Percentiles rank a stretch among this genome's conserved stretches.
Evolutionary conservation across 2,888 invertebrate genomes (phyloP).

Genomic region (Lymantria monacha): DNA sequence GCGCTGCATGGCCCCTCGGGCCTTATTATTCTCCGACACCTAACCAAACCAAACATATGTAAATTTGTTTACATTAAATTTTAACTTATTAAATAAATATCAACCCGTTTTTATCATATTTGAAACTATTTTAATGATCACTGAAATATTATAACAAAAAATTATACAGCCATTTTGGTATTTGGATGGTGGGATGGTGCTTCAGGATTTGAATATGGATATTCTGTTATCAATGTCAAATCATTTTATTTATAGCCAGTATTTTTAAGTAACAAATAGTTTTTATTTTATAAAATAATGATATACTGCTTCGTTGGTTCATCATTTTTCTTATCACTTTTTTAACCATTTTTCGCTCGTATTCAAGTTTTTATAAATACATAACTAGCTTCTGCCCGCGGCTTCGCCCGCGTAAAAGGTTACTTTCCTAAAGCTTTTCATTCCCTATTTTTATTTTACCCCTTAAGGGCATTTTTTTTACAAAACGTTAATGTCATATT

Average conservation of each 20-base stretch:
- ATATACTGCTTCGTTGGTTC: too few species aligned
- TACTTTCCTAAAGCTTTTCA: too few species aligned
- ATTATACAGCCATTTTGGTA: neutral
- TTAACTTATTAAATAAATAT: neutral
- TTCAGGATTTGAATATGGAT: neutral
- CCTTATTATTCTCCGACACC: conserved; percentile 44
- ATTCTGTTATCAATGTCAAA: neutral
- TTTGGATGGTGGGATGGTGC: neutral
- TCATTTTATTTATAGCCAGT: conserved; percentile 6
- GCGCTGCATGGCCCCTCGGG: conserved; percentile 52
- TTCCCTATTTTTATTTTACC: too few species aligned
- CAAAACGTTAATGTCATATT: too few species aligned
- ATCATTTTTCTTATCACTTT: too few species aligned
- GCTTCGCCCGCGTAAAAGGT: too few species aligned
- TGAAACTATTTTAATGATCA: neutral
- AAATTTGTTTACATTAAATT: neutral
- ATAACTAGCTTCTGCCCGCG: too few species aligned
- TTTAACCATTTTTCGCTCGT: too few species aligned
- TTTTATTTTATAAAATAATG: too few species aligned
- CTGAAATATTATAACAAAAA: neutral
- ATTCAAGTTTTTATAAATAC: too few species aligned
- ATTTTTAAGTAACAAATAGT: neutral
- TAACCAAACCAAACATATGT: conserved; percentile 24
- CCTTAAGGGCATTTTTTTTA: too few species aligned
- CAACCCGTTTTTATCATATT: neutral